These are phyloP conservation scores for Bibio marci DNA, from an alignment of 2,888 invertebrate genomes.

Conservation along the genomic window DNA sequence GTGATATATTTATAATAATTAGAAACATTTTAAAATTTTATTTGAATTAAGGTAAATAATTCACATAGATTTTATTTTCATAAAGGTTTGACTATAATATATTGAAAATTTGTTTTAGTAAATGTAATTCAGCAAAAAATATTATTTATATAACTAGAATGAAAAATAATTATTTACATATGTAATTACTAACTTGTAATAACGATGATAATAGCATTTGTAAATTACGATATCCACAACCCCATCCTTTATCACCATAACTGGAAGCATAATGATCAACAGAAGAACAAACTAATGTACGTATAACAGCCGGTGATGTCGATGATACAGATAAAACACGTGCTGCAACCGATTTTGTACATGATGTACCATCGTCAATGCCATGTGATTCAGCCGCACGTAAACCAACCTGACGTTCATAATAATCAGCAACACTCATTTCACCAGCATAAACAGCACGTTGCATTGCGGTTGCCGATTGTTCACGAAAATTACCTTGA, in stretches of 20 bases:
- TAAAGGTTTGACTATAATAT: too few relatives aligned
- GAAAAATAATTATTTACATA: background rate
- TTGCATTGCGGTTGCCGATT: conserved; percentile 58
- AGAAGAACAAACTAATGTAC: conserved; percentile 58
- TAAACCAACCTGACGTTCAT: conserved; percentile 61
- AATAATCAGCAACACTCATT: conserved; percentile 70
- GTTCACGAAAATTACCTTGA: conserved; percentile 61
- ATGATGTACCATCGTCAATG: conserved; percentile 64
- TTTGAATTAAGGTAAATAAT: too few relatives aligned
- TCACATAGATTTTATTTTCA: too few relatives aligned
- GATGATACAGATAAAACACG: conserved; percentile 15
- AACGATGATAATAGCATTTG: conserved; percentile 83
- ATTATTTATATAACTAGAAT: background rate
- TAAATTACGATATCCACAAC: conserved; percentile 81
- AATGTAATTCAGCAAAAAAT: conserved; percentile 1
- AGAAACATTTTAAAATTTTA: too few relatives aligned
- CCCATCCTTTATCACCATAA: conserved; percentile 83
- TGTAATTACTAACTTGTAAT: conserved; percentile 32
- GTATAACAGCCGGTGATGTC: conserved; percentile 28
- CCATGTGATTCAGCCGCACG: conserved; percentile 60
- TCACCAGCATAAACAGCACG: conserved; percentile 73
- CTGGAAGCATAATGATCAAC: conserved; percentile 78
- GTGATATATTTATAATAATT: too few relatives aligned
- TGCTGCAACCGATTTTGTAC: conserved; percentile 41
- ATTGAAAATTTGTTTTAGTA: too few relatives aligned